These are phyloP conservation scores for Dermatophagoides farinae DNA, from an alignment of 1,140 invertebrate genomes.

Conservation along the genomic window DNA sequence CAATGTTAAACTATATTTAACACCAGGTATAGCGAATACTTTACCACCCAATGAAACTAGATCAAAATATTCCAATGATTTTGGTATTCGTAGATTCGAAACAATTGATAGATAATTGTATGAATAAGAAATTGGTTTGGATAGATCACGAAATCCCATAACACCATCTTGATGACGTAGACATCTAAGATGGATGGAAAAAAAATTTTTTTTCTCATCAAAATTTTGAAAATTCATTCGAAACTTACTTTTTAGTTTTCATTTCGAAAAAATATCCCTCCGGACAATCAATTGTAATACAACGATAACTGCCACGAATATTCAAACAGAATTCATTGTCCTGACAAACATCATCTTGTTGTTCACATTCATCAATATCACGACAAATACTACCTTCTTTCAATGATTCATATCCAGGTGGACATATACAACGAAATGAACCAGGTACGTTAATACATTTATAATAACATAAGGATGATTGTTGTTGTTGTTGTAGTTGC, in stretches of 20 bases:
- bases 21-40: constrained; percentile 38
- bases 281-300: constrained; percentile 65
- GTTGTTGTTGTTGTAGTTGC: background rate
- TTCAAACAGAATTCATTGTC: constrained; percentile 66
- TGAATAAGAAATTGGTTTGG: constrained; percentile 27
- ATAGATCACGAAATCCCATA: background rate
- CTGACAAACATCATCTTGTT: constrained; percentile 19
- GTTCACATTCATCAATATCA: constrained; percentile 76
- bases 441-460: constrained; percentile 69
- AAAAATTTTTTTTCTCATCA: background rate
- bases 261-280: constrained; percentile 48
- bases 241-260: constrained; percentile 47
- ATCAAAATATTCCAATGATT: constrained; percentile 38
- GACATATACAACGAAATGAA: constrained; percentile 65
- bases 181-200: background rate
- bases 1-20: constrained; percentile 52
- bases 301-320: constrained; percentile 62
- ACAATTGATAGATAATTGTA: constrained; percentile 78
- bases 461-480: constrained; percentile 46
- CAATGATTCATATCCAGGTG: constrained; percentile 52
- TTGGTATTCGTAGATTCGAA: constrained; percentile 52
- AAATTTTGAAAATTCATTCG: no score
- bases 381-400: constrained; percentile 33
- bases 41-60: constrained; percentile 65
- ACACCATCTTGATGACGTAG: background rate